Base-by-base conservation (phyloP, 1,140 invertebrate species). In the Chelonus insularis region DNA sequence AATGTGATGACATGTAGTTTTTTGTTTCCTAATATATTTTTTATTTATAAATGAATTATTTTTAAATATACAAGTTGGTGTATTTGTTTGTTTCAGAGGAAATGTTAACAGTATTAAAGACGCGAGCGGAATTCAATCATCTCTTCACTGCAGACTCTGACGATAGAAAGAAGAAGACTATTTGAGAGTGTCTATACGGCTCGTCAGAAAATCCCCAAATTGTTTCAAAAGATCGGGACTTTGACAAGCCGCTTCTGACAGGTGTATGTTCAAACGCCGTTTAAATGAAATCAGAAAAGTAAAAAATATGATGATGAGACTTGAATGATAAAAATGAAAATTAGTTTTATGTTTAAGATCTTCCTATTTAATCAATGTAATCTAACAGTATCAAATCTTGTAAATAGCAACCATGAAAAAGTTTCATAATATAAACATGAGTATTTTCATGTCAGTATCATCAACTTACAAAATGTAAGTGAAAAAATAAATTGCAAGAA, bases 161-260 rank as follows among this genome's bases (percentile, higher is more conserved):
- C 11, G 60, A 23, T 4, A 71, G 64, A 25, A 68, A 60, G 48
- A 72, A 76, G 55, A 78, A 78, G 55, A 63, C 57, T 62, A 77
- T 78, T 74, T 78, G 76, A 78, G 73, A 76, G 39, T 75, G 68
- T 66, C 73, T 77, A 8, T 71, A 70, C 37, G 48, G 64, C 63
- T 66, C 70, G 62, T 68, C 69, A 50, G 58, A 65, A 50, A 62
- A 43, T 70, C 63, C 68, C 32, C 63, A 58, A 56, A 60, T 55
- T 47, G 62, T 54, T 34, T 64, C 60, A 50, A 68, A 64, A 12
- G 65, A 58, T 45, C 69, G 57, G 41, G 66, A 64, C 48, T 67
- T 64, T 45, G 58, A 66, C 60, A 68, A 63, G 25, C 70, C 70
- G 39, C 72, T 73, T 51, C 60, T 69, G 29, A 72, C 52, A n/a